Percentiles rank a stretch among this genome's conserved stretches.
Conservation (phyloP, 2,113 vertebrate genomes). For the Oryzias woworae region DNA sequence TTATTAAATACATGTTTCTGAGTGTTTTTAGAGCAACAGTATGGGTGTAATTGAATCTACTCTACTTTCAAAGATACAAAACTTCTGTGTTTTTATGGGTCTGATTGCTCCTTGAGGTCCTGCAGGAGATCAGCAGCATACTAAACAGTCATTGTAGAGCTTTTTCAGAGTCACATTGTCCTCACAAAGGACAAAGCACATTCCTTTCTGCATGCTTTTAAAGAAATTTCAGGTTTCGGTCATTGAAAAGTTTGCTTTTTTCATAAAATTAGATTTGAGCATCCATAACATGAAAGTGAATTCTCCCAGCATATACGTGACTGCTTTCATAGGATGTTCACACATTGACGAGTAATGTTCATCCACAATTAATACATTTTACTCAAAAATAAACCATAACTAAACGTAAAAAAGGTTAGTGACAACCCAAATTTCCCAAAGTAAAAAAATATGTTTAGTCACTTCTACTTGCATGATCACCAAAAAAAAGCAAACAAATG, state of each 20-base stretch:
- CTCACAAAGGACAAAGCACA: neutral
- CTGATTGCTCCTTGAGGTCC: constrained; percentile 1
- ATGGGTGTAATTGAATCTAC: constrained; percentile 19
- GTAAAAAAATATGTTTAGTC: no score
- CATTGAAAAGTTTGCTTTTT: constrained; percentile 1
- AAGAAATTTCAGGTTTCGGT: neutral
- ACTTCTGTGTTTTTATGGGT: constrained; percentile 22
- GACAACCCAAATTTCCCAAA: no score
- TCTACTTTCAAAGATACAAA: constrained; percentile 12
- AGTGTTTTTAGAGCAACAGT: constrained; percentile 40
- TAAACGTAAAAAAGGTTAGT: no score
- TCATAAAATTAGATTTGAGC: neutral
- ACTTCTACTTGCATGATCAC: no score
- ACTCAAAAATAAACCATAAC: no score
- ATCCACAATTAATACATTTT: no score
- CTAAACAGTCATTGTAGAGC: constrained; percentile 24
- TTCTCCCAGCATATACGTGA: no score
- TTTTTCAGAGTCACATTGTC: constrained; percentile 11
- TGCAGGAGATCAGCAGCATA: constrained; percentile 28
- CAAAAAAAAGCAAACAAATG: no score
- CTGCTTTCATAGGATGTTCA: no score
- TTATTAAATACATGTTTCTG: constrained; percentile 8
- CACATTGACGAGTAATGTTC: no score
- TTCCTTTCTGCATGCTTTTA: neutral
- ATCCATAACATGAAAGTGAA: neutral